Conservation (phyloP, 2,113 vertebrate genomes). For the Plecturocebus donacophilus region DNA sequence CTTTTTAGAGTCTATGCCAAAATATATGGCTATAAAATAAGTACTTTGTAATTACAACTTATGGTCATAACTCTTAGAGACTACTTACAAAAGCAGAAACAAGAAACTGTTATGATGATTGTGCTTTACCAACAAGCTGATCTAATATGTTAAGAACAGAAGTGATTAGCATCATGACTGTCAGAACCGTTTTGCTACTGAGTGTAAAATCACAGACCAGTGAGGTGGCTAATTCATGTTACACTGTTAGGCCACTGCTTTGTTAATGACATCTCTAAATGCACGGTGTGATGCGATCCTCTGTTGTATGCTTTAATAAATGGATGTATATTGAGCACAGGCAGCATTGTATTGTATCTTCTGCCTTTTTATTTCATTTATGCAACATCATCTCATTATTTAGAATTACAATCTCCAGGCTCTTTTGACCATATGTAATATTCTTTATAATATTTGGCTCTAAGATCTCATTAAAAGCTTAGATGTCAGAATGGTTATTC, state of each 20-base stretch:
- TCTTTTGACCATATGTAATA: not conserved
- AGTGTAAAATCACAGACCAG: not conserved
- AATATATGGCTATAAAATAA: slow-evolving; percentile 12
- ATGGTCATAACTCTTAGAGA: slow-evolving; percentile 56
- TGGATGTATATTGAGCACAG: slow-evolving; percentile 45
- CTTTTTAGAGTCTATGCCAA: slow-evolving; percentile 13
- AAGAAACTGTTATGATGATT: not conserved
- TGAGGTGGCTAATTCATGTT: slow-evolving; percentile 26
- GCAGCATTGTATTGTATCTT: not conserved
- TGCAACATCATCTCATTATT: not conserved
- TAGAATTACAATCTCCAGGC: not conserved
- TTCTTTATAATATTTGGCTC: not conserved
- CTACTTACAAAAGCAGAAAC: not conserved
- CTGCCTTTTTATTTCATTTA: slow-evolving; percentile 33
- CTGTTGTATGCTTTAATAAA: slow-evolving; percentile 72
- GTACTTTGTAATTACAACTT: slow-evolving; percentile 7
- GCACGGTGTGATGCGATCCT: not conserved
- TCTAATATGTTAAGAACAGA: not conserved
- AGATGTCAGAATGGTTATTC: not conserved
- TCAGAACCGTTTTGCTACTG: slow-evolving; percentile 4
- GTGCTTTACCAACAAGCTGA: not conserved
- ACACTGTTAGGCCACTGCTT: slow-evolving; percentile 52
- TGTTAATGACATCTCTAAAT: slow-evolving; percentile 61
- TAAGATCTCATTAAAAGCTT: not conserved
- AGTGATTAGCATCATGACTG: not conserved